These are phyloP conservation scores for Sminthurinus signatus DNA, from an alignment of 1,140 invertebrate species.

Conservation along the genomic window DNA sequence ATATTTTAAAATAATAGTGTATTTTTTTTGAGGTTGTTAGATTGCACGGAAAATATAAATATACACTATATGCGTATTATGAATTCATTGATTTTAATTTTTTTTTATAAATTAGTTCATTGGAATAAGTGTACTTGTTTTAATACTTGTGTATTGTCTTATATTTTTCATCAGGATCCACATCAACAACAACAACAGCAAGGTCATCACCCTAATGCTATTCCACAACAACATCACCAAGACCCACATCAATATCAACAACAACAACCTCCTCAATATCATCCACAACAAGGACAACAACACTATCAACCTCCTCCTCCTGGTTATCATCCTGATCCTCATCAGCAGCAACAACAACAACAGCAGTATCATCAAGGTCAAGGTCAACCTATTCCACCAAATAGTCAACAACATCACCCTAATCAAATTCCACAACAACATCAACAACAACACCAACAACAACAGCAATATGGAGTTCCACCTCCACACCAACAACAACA, in stretches of 20 bases:
- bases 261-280: slow-evolving; percentile 30
- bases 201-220: background rate
- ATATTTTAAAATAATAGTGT: background rate
- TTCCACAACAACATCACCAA: slow-evolving; percentile 18
- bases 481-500: slow-evolving; percentile 9
- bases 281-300: slow-evolving; percentile 32
- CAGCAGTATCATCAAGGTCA: slow-evolving; percentile 30
- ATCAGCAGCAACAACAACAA: slow-evolving; percentile 32
- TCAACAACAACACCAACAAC: slow-evolving; percentile 12
- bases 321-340: slow-evolving; percentile 25
- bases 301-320: slow-evolving; percentile 28
- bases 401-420: slow-evolving; percentile 25
- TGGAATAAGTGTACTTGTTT: background rate
- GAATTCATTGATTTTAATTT: slow-evolving; percentile 9
- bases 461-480: background rate
- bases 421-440: slow-evolving; percentile 30
- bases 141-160: background rate
- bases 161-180: background rate
- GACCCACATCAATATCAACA: slow-evolving; percentile 25
- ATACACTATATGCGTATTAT: background rate
- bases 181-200: slow-evolving; percentile 16
- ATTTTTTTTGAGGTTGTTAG: background rate
- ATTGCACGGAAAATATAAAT: background rate
- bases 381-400: too few species aligned
- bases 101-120: background rate